Evolutionary conservation across 1,140 invertebrate genomes (phyloP).

Genomic region (Caligus rogercresseyi): DNA sequence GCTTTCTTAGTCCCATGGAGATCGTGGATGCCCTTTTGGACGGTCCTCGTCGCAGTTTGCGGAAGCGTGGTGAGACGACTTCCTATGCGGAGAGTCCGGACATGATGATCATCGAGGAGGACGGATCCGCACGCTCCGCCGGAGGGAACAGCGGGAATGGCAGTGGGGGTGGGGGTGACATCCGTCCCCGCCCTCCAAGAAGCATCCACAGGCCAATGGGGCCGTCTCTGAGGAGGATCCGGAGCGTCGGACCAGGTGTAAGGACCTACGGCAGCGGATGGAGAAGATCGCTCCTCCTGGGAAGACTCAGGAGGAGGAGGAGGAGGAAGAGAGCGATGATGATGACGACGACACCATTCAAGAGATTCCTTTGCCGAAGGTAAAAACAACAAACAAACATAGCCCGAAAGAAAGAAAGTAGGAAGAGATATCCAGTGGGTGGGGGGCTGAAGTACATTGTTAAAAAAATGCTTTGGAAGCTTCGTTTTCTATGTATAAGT

Average conservation of each 20-base stretch:
- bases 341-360: background rate
- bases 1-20: background rate
- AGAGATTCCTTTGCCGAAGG: slow-evolving; percentile 9
- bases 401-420: background rate
- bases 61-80: slow-evolving; percentile 17
- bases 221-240: too few relatives aligned
- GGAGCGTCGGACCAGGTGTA: too few relatives aligned
- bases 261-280: too few relatives aligned
- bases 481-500: too few relatives aligned
- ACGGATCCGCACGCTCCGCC: background rate
- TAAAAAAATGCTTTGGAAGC: too few relatives aligned
- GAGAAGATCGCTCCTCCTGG: too few relatives aligned
- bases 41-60: background rate
- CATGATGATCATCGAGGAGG: slow-evolving; percentile 15
- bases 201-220: too few relatives aligned
- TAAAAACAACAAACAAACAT: background rate
- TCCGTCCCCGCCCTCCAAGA: background rate
- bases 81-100: slow-evolving; percentile 17
- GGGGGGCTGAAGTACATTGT: too few relatives aligned
- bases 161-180: background rate
- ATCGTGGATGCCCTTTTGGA: background rate
- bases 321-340: background rate
- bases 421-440: background rate
- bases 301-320: too few relatives aligned
- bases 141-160: background rate